Evolutionary conservation across 2,113 vertebrate genomes (phyloP).

Genomic region (Tor tambroides): DNA sequence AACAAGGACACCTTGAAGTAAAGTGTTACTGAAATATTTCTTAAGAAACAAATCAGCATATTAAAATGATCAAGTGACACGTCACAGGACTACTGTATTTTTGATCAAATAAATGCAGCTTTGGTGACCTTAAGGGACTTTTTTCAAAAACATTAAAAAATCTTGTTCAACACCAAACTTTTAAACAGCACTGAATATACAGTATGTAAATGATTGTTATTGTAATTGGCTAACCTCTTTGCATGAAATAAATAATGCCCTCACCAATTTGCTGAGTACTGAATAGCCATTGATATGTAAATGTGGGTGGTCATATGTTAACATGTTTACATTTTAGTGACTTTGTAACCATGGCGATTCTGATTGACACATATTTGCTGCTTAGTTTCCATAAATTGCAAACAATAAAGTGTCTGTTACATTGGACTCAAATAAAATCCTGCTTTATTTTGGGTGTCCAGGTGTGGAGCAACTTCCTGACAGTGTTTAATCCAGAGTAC

Average conservation of each 20-base stretch:
- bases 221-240: neutral
- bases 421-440: neutral
- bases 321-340: neutral
- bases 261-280: neutral
- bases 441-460: constrained; percentile 54
- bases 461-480: constrained; percentile 92
- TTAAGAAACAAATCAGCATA: no score
- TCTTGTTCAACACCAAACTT: no score
- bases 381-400: neutral
- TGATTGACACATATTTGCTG: neutral
- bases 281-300: neutral
- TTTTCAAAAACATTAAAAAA: no score
- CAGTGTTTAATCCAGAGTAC: constrained; percentile 87
- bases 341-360: neutral
- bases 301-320: no score
- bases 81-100: neutral
- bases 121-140: neutral
- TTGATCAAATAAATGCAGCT: neutral
- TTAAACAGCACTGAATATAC: neutral
- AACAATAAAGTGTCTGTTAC: neutral
- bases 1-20: no score
- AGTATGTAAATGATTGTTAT: neutral
- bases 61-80: no score
- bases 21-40: no score
- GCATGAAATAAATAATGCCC: neutral